phyloP scores from a whole-genome alignment of 1,140 invertebrate genomes.

The Drosophila rufa region DNA sequence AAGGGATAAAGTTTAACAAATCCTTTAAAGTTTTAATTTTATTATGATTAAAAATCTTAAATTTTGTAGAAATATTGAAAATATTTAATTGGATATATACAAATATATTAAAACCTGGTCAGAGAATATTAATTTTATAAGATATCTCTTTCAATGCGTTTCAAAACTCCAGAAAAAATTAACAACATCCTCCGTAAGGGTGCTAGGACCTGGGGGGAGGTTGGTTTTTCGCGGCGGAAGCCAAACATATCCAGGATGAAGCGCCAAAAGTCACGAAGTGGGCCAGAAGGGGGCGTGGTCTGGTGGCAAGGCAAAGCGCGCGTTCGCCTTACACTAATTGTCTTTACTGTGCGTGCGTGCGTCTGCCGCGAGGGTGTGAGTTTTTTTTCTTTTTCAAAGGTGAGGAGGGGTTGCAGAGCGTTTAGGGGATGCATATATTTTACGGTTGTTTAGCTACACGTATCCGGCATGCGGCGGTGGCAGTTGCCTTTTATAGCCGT shows the following conservation, averaged over 20 bases:
- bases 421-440: constrained; percentile 69
- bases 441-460: constrained; percentile 79
- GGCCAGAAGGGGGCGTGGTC: constrained; percentile 13
- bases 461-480: constrained; percentile 67
- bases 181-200: background rate
- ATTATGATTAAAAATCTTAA: no score
- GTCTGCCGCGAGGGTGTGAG: constrained; percentile 28
- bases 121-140: no score
- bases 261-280: constrained; percentile 74
- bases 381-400: background rate
- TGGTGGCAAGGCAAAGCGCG: constrained; percentile 36
- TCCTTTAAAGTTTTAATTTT: no score
- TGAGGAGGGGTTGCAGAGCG: constrained; percentile 2
- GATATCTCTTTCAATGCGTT: background rate
- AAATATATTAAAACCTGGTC: no score
- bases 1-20: no score
- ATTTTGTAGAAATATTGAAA: no score
- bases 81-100: no score
- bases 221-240: constrained; percentile 35
- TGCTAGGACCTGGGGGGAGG: background rate
- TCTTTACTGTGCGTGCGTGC: constrained; percentile 71
- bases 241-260: constrained; percentile 63
- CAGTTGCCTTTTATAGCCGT: constrained; percentile 75
- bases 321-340: constrained; percentile 75
- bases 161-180: background rate